Percentiles rank a stretch among this genome's conserved stretches.
phyloP scores from a whole-genome alignment of 2,888 invertebrate genomes.

The Miltochrista miniata region DNA sequence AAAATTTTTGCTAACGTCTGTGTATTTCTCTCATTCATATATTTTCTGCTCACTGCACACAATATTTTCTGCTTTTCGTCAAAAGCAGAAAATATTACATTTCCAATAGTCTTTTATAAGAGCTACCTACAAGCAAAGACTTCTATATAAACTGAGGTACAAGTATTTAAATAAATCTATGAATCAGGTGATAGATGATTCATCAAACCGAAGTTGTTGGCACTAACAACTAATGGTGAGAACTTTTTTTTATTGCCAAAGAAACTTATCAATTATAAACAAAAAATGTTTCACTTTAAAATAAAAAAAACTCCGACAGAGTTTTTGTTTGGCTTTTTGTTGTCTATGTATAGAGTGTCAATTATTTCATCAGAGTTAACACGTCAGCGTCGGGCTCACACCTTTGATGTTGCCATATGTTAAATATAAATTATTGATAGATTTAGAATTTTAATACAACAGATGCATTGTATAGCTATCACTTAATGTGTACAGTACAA shows the following conservation, averaged over 20 bases:
- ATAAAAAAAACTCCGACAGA: conserved; percentile 37
- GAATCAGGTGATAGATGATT: conserved; percentile 24
- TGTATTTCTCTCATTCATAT: no score
- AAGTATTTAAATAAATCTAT: neutral
- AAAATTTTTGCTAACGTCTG: no score
- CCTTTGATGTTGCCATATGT: conserved; percentile 22
- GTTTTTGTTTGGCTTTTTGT: conserved; percentile 57
- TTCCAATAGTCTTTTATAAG: no score
- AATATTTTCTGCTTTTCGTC: no score
- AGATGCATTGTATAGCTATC: no score
- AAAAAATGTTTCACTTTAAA: conserved; percentile 32
- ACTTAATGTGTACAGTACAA: no score
- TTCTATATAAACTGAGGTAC: no score
- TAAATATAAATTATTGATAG: neutral
- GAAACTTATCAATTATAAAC: conserved; percentile 48
- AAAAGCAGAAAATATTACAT: no score
- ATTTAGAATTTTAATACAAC: no score
- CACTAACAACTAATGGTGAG: conserved; percentile 40
- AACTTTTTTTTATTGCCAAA: conserved; percentile 44
- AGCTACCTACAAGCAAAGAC: no score
- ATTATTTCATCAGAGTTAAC: conserved; percentile 68
- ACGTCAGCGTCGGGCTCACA: conserved; percentile 24
- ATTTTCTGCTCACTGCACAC: no score
- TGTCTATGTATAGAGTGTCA: conserved; percentile 57
- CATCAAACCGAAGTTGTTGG: conserved; percentile 16